phyloP scores from a whole-genome alignment of 2,797 vertebrate species.

The Amniataba percoides region DNA sequence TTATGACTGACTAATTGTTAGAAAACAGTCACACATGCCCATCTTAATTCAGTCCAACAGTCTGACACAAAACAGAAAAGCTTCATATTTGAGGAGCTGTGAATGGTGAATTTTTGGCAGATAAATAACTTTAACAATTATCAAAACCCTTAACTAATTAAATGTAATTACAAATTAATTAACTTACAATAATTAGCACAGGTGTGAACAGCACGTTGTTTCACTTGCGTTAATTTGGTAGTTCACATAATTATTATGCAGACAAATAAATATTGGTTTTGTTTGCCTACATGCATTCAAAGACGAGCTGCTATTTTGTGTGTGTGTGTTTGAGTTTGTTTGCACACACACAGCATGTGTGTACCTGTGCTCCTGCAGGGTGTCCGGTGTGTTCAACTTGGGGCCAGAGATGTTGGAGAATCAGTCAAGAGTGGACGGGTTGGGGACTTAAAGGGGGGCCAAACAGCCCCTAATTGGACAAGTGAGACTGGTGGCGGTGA shows the following conservation, averaged over 20 bases:
- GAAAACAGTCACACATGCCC: not conserved
- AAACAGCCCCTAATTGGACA: constrained; percentile 85
- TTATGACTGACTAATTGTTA: not conserved
- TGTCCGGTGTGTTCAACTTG: constrained; percentile 71
- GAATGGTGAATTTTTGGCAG: no score
- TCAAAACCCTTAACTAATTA: not conserved
- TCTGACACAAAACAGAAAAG: not conserved
- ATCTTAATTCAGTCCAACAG: not conserved
- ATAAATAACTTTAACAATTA: no score
- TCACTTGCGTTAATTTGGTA: not conserved
- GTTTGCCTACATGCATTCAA: not conserved
- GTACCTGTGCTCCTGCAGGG: constrained; percentile 49
- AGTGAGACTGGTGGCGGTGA: constrained; percentile 68
- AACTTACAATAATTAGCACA: not conserved
- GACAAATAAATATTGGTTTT: not conserved
- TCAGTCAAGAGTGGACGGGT: constrained; percentile 65
- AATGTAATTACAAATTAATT: not conserved
- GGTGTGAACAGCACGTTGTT: not conserved
- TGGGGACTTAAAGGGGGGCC: constrained; percentile 70
- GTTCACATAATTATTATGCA: not conserved
- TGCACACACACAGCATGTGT: constrained; percentile 39
- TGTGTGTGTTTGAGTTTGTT: constrained; percentile 35
- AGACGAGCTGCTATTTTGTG: constrained; percentile 9
- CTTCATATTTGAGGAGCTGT: no score
- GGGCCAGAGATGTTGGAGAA: constrained; percentile 60